phyloP scores from a whole-genome alignment of 92 coral and sea anemone genomes.

The Epizoanthus ramosus region DNA sequence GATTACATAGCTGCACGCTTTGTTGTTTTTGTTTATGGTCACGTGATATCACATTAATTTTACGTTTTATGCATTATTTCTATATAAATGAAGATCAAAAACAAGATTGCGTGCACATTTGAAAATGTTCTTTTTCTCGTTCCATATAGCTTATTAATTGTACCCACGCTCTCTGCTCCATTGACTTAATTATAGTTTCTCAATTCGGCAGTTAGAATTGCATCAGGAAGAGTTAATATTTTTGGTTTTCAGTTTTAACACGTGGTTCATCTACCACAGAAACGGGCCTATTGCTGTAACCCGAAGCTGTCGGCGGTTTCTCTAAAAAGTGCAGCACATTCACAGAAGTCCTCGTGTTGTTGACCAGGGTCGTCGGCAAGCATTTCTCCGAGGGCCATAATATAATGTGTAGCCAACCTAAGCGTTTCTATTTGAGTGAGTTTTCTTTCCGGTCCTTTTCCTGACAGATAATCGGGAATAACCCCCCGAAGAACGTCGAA shows the following conservation, averaged over 20 bases:
- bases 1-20: neutral
- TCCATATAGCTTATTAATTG: neutral
- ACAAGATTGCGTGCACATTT: constrained; percentile 26
- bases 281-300: neutral
- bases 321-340: constrained; percentile 63
- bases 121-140: constrained; percentile 10
- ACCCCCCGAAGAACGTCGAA: constrained; percentile 96
- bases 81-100: constrained; percentile 1
- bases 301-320: constrained; percentile 31
- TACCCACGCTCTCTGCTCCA: neutral
- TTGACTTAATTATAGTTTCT: neutral
- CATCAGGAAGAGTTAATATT: neutral
- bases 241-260: neutral
- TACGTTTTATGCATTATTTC: constrained; percentile 20
- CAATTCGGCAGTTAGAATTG: neutral
- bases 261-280: no score
- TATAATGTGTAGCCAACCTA: constrained; percentile 92
- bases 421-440: constrained; percentile 96
- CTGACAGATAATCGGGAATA: constrained; percentile 95
- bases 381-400: constrained; percentile 92
- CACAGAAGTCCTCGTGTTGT: constrained; percentile 69
- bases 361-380: constrained; percentile 76
- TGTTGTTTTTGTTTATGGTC: constrained; percentile 5
- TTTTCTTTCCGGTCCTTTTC: constrained; percentile 97
- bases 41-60: constrained; percentile 15